Evolutionary conservation across 2,113 vertebrate species (phyloP).

Genomic region (Mirounga angustirostris): DNA sequence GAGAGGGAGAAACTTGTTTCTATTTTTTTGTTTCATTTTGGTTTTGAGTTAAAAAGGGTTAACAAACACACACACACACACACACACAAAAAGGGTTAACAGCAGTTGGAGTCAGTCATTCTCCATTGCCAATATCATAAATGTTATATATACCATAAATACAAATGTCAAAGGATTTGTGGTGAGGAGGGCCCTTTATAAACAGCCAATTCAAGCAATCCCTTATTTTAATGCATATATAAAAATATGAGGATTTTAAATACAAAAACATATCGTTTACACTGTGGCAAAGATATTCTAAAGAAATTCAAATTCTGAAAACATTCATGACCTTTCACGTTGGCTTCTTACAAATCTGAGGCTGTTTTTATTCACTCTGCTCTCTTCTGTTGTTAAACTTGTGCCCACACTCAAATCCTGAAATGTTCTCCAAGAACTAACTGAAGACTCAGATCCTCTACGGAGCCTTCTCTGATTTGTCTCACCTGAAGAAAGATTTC

Average conservation of each 20-base stretch:
- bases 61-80: neutral
- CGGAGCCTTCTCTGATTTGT: neutral
- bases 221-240: neutral
- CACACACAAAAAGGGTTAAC: neutral
- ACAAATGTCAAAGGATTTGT: slow-evolving; percentile 51
- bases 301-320: neutral
- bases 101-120: slow-evolving; percentile 3
- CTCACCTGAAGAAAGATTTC: neutral
- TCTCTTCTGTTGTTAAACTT: neutral
- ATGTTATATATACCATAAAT: neutral
- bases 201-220: neutral
- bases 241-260: neutral
- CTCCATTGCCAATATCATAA: slow-evolving; percentile 18
- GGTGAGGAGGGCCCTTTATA: neutral
- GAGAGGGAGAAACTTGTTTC: neutral
- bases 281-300: neutral
- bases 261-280: neutral
- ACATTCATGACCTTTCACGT: neutral
- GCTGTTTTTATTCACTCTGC: neutral
- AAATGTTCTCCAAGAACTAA: neutral
- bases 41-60: neutral
- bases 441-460: neutral
- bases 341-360: neutral
- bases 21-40: neutral
- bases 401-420: neutral